phyloP scores from a whole-genome alignment of 2,113 vertebrate species.

The Siniperca knerii region DNA sequence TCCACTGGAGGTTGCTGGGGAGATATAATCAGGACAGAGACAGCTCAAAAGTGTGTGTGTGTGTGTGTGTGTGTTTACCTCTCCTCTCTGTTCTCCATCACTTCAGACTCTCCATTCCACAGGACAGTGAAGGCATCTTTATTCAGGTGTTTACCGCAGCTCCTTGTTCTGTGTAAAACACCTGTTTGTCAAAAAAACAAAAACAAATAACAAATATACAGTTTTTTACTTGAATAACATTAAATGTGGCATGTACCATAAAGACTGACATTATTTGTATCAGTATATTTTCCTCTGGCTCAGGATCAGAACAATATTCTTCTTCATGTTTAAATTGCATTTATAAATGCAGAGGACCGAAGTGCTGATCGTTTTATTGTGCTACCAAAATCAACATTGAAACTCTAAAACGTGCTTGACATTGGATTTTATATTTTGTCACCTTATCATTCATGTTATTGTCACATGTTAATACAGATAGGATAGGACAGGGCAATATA shows the following conservation, averaged over 20 bases:
- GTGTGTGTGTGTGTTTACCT: conserved; percentile 58
- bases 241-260: background rate
- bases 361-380: background rate
- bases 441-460: background rate
- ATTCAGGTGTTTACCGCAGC: background rate
- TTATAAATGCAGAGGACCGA: background rate
- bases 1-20: background rate
- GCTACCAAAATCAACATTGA: background rate
- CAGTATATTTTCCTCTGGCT: background rate
- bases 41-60: background rate
- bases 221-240: background rate
- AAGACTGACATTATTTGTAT: background rate
- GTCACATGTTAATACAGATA: too few relatives aligned
- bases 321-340: background rate
- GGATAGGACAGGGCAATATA: too few relatives aligned
- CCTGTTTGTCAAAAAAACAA: conserved; percentile 10
- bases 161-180: background rate
- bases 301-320: background rate
- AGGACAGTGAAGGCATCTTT: conserved; percentile 28
- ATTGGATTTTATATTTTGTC: background rate
- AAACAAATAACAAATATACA: background rate
- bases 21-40: background rate
- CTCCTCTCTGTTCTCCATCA: conserved; percentile 77
- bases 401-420: background rate
- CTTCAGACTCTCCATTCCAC: conserved; percentile 43